These are phyloP conservation scores for Nasalis larvatus DNA, from an alignment of 2,113 vertebrate species.

Conservation along the genomic window DNA sequence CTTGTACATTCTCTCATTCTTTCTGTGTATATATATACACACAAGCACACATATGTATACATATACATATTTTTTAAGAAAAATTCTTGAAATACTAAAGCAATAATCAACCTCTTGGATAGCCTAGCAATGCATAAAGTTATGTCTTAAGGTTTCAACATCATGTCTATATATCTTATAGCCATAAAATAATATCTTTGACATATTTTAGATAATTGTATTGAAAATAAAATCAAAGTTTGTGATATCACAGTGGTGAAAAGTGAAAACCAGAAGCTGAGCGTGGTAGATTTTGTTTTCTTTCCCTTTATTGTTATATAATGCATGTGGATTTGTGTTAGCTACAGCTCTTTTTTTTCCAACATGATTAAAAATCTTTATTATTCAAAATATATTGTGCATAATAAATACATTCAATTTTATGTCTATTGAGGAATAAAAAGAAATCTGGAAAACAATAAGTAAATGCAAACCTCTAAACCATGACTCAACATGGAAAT, in stretches of 20 bases:
- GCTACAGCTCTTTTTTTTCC: not conserved
- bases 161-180: not conserved
- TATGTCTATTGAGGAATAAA: not conserved
- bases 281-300: not conserved
- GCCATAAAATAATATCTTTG: not conserved
- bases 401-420: not conserved
- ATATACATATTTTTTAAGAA: not conserved
- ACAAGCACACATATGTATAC: not conserved
- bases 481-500: not conserved
- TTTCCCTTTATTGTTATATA: not conserved
- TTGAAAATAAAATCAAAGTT: not conserved
- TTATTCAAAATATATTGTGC: not conserved
- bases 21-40: not conserved
- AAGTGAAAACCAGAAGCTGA: not conserved
- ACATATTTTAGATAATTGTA: not conserved
- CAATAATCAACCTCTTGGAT: not conserved
- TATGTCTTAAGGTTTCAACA: conserved; percentile 6
- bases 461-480: not conserved
- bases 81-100: conserved; percentile 34
- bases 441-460: not conserved
- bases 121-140: not conserved
- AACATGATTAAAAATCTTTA: not conserved
- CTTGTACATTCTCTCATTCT: not conserved
- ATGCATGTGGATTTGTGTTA: not conserved
- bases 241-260: not conserved